Conservation (phyloP, 2,113 vertebrate genomes). For the Daboia siamensis region DNA sequence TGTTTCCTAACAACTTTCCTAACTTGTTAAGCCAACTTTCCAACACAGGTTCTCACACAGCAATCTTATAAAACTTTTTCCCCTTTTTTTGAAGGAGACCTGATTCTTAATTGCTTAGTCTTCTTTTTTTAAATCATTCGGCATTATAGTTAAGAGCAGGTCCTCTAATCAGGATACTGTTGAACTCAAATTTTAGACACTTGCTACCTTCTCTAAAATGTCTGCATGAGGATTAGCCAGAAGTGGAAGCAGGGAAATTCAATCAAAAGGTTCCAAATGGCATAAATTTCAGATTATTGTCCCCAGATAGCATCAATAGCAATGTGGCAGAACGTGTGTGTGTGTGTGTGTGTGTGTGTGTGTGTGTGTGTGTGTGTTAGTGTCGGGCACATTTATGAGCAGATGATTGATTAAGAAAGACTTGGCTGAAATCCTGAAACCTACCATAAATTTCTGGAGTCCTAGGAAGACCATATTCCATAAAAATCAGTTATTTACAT, state of each 20-base stretch:
- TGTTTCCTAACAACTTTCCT: background rate
- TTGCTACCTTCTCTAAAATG: background rate
- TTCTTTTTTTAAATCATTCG: background rate
- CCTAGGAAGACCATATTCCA: background rate
- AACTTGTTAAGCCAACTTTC: background rate
- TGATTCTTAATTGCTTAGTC: background rate
- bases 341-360: background rate
- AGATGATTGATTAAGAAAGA: background rate
- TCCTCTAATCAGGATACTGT: background rate
- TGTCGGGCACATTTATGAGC: background rate
- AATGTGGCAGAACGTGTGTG: background rate
- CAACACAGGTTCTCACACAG: background rate
- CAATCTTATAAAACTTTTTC: background rate
- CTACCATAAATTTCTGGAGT: background rate
- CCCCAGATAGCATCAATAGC: background rate
- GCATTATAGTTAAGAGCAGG: background rate
- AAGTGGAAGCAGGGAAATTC: background rate
- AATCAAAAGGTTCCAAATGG: background rate
- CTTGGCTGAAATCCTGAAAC: constrained; percentile 5
- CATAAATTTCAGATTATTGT: background rate
- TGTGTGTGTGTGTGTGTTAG: background rate
- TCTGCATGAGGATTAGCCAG: background rate
- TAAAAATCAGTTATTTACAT: constrained; percentile 7
- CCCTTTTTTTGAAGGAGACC: background rate
- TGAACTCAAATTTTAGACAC: background rate